Evolutionary conservation across 2,113 vertebrate species (phyloP), one percentile per base, ranked within the genome.

Genomic region (Nematolebias whitei): DNA sequence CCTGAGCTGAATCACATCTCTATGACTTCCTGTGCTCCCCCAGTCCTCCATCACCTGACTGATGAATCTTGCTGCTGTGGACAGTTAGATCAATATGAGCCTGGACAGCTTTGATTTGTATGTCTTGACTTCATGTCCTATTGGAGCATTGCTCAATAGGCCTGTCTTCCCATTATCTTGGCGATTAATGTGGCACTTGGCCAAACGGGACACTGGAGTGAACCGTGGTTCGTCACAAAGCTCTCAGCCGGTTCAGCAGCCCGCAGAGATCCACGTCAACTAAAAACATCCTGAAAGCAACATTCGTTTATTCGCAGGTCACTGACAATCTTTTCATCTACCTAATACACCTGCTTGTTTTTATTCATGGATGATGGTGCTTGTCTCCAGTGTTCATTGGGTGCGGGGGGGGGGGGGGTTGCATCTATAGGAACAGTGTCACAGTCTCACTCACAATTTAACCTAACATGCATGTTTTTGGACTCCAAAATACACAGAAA

Each of bases 51-150:
- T 82, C 83, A 78, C 63, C 57, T 59, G 48, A 62, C 55, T 47
- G 71, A 86, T 90, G 63, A 88, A 87, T 90, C 83, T 71, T 3
- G 22, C 67, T 53, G 70, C 63, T 57, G 78, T 66, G 68, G 80
- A 89, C 85, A 82, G 70, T 47, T 43, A 49, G 71, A 85, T 88
- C 89, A 87, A 87, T 89, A 87, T 61, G 57, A 77, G 63, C 61
- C 85, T 1, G 45, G 78, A 62, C 76, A 71, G 67, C 74, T 84
- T 86, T 88, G 90, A 90, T 91, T 89, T 89, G 86, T 88, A 69
- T 66, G 80, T 80, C 74, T 76, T 75, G 81, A 68, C 61, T 67
- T 44, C 68, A 71, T 79, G 74, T 86, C 78, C 67, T 83, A 71
- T 78, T 57, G 75, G 82, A 72, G 80, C 43, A n/a, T 66, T 62